Base-by-base conservation (phyloP, 2,888 invertebrate genomes). In the Capitulum mitella region DNA sequence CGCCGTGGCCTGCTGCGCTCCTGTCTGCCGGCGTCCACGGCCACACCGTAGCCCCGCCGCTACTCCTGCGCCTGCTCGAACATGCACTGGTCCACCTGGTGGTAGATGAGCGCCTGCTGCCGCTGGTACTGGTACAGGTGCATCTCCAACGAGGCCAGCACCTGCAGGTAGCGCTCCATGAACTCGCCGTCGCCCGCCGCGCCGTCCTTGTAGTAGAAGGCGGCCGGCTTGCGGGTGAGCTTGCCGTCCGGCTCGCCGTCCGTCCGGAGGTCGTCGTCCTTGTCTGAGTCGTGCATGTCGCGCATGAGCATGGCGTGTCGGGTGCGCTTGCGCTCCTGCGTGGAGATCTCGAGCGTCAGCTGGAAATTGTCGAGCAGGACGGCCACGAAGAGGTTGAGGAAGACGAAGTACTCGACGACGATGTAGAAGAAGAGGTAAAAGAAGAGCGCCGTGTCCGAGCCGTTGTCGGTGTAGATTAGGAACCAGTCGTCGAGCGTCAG, bases 401-500 rank as follows among this genome's bases (percentile, higher is more conserved):
- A 84, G 34, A 85, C 83, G 79, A 85, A 84, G 80, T 84, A 84
- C 77, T 85, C 84, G 70, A 84, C 82, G 43, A 84, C 81, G 76
- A 84, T 83, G 81, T 84, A 85, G 29, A 82, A 74, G 40, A 85
- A 81, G 19, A 84, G 82, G 79, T 83, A 85, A 37, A 82, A 16
- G 77, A 85, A 82, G 80, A 84, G 81, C 16, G 82, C 80, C 82
- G 81, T 79, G 46, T 82, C 82, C 29, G 80, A 75, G 3, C 37
- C 58, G 19, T 79, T 78, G 83, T 85, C 85, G 78, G 85, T 84
- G 78, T 85, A 85, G 22, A 84, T 82, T 80, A 86, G 85, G 82
- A 86, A 86, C 87, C 87, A 87, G 82, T 85, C 86, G 83, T 87
- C 87, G 77, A 87, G 82, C 2, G 87, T 87, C 51, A 87, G 84